Evolutionary conservation across 2,888 invertebrate species (phyloP).

Genomic region (Cephalotes varians): DNA sequence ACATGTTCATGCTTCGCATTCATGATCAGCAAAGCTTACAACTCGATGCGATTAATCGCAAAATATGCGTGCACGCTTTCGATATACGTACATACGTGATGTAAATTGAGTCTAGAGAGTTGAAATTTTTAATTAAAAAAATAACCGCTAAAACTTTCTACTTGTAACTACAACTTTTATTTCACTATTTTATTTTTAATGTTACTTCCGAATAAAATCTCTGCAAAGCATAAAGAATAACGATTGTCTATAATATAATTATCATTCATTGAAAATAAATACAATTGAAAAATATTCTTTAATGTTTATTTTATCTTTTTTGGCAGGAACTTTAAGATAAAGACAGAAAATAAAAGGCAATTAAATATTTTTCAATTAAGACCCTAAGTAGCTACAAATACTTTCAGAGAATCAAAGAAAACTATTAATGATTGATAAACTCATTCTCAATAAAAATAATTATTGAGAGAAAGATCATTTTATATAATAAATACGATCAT

Average conservation of each 20-base stretch:
- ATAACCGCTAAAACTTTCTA: background rate
- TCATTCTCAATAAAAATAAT: background rate
- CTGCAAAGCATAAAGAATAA: background rate
- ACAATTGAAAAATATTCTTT: background rate
- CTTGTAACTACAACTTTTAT: background rate
- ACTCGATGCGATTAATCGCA: slow-evolving; percentile 5
- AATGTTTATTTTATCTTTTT: background rate
- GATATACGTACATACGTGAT: background rate
- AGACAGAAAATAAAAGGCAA: background rate
- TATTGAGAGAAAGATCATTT: no score
- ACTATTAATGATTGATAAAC: background rate
- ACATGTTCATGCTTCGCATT: background rate
- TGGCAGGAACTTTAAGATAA: background rate
- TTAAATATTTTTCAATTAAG: background rate
- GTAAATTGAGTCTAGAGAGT: background rate
- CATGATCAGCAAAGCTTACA: background rate
- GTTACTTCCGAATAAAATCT: background rate
- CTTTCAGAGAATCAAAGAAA: background rate
- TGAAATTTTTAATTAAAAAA: slow-evolving; percentile 15
- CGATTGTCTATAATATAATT: background rate
- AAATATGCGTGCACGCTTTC: background rate
- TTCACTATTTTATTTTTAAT: background rate
- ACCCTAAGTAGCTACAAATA: background rate
- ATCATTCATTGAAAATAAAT: background rate
- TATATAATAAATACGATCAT: no score